Base-by-base conservation (phyloP, 1,140 invertebrate species). In the Prorops nasuta region DNA sequence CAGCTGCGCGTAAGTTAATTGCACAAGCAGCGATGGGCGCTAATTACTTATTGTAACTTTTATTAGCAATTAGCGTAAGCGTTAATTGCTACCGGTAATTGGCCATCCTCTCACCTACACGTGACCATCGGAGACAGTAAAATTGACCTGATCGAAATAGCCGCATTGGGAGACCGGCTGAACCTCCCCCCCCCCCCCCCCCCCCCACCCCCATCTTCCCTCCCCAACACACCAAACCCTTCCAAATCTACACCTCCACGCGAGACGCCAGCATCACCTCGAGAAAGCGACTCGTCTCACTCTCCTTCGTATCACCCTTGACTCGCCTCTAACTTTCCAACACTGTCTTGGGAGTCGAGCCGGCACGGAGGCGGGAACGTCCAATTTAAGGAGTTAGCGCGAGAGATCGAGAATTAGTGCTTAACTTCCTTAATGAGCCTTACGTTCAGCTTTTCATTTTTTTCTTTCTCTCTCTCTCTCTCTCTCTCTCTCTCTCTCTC, bases 41-140 rank as follows among this genome's bases (percentile, higher is more conserved):
- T 69, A 69, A 71, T 71, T 71, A 69, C 67, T 68, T 69, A 69
- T 66, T 69, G 60, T 64, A 71, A 68, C 64, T 67, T 71, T 68
- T 61, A 62, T 58, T 63, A 58, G 60, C 58, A 63, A 63, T 66
- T 60, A 63, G 60, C 47, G 41, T 51, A 56, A 53, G 58, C 66
- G 64, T 64, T 71, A 70, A 71, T 71, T 70, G 64, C 62, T 49
- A 50, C 24, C 28, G 54, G 55, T 68, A 71, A 71, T 71, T 68
- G 63, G 60, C 45, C 48, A 39, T 58, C 53, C 41, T 46, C 37
- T 47, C 44, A 54, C 44, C 20, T 28, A 6, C 10, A 6, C 24
- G 24, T 10, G 24, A 28, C 24, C 10, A 28, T 28, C 4, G 10
- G 4, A 10, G 24, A 4, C 4, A 10, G 10, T 10, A 10, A 10